A percentile compares a stretch with the other conserved stretches of the same genome.
phyloP scores from a whole-genome alignment of 2,797 vertebrate genomes.

The Delichon dasypus region DNA sequence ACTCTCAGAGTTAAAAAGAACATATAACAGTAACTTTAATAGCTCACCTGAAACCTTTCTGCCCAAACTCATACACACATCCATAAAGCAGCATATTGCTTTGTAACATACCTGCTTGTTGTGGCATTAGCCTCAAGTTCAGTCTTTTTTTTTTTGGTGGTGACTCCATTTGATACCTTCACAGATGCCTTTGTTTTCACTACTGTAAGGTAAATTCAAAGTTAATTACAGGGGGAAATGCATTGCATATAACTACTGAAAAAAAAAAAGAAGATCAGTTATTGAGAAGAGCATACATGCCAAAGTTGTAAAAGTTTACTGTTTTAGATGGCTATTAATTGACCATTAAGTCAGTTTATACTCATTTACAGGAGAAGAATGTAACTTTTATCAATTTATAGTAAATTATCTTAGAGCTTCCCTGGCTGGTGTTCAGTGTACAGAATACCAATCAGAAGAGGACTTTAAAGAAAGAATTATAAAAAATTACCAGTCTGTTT shows the following conservation, averaged over 20 bases:
- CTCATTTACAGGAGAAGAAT: not conserved
- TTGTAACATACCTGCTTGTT: constrained; percentile 64
- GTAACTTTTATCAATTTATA: constrained; percentile 68
- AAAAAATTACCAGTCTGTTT: constrained; percentile 56
- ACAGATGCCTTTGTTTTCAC: constrained; percentile 71
- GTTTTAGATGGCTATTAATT: not conserved
- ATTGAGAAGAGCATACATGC: not conserved
- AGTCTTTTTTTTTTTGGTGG: constrained; percentile 68
- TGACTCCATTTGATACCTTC: constrained; percentile 70
- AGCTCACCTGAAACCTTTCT: not conserved
- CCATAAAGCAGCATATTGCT: not conserved
- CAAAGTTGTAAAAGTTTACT: not conserved
- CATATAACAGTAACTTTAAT: not conserved
- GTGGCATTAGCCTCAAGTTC: constrained; percentile 63
- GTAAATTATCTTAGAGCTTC: constrained; percentile 70
- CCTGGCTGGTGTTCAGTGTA: constrained; percentile 73
- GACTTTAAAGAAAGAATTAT: not conserved
- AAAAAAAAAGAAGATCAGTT: not conserved
- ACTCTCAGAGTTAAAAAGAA: not conserved
- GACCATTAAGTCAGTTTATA: not conserved
- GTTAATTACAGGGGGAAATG: constrained; percentile 1
- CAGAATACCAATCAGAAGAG: not conserved
- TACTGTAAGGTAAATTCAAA: constrained; percentile 61
- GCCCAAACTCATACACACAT: not conserved
- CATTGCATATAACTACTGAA: not conserved